Conservation (phyloP, 2,888 invertebrate genomes). For the Tanytarsus gracilentus region DNA sequence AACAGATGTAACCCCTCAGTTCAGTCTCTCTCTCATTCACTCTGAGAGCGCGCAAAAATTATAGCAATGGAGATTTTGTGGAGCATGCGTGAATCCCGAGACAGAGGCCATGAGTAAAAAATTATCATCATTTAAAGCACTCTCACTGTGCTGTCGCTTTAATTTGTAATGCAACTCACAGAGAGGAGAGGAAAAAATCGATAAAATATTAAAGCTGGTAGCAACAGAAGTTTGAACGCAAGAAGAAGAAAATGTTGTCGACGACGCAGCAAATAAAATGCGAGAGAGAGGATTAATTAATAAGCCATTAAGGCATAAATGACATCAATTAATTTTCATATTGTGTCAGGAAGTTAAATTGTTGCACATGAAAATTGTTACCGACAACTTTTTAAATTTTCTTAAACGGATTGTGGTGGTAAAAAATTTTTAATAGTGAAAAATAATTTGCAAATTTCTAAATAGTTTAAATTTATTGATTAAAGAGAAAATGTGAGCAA, state of each 20-base stretch:
- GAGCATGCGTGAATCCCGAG: conserved; percentile 25
- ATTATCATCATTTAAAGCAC: conserved; percentile 12
- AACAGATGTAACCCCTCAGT: neutral
- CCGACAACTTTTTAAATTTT: no score
- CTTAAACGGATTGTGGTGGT: no score
- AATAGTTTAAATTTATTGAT: no score
- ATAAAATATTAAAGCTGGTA: conserved; percentile 24
- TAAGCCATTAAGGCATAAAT: conserved; percentile 22
- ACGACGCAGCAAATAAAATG: neutral
- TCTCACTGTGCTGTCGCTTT: conserved; percentile 3
- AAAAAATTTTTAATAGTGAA: no score
- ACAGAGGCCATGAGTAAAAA: conserved; percentile 21
- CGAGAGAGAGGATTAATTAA: conserved; percentile 20
- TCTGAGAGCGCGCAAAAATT: neutral
- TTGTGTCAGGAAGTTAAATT: no score
- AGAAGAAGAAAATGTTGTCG: neutral
- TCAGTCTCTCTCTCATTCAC: neutral
- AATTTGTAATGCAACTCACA: conserved; percentile 14
- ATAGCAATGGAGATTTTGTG: conserved; percentile 22
- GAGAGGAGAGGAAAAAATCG: conserved; percentile 19
- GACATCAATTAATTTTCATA: conserved; percentile 14
- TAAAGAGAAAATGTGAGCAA: no score
- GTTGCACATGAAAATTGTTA: no score
- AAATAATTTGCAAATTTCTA: no score
- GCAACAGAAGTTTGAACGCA: neutral